Evolutionary conservation across 92 coral and sea anemone genomes (phyloP).

Genomic region (Parazoanthus darwini): DNA sequence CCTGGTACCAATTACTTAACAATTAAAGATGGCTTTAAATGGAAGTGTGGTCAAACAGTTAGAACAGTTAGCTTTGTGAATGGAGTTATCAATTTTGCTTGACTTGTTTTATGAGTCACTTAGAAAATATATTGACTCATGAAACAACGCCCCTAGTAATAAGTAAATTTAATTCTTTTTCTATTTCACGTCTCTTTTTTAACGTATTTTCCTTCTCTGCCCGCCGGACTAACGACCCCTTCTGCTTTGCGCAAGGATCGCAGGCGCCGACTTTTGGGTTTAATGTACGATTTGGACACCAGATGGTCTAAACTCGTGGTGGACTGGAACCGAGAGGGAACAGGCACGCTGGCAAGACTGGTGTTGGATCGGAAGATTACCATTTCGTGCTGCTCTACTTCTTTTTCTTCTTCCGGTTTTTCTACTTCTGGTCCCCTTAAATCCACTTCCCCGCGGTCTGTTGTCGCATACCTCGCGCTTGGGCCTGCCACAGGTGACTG

Average conservation of each 20-base stretch:
- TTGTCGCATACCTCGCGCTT: conserved; percentile 12
- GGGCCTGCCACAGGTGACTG: conserved; percentile 26
- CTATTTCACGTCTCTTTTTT: conserved; percentile 39
- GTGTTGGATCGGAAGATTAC: conserved; percentile 57
- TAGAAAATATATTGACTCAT: no score
- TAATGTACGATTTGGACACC: conserved; percentile 66
- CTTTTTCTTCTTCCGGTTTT: conserved; percentile 34
- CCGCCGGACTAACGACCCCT: conserved; percentile 75
- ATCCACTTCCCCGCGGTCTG: neutral
- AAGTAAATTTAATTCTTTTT: neutral
- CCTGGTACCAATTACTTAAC: no score
- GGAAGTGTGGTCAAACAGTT: no score
- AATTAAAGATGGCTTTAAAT: no score
- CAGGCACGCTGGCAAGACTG: conserved; percentile 68
- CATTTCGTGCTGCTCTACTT: conserved; percentile 58
- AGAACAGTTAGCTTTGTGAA: no score
- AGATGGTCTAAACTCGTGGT: conserved; percentile 77
- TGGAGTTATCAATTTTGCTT: no score
- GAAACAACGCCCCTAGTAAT: no score
- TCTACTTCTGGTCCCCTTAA: neutral
- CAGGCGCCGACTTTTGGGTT: conserved; percentile 70
- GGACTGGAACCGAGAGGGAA: conserved; percentile 63
- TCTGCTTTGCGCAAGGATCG: conserved; percentile 75
- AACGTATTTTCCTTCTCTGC: conserved; percentile 65
- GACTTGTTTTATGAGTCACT: no score